Percentiles rank a stretch among this genome's conserved stretches.
Evolutionary conservation across 2,888 invertebrate species (phyloP).

Genomic region (Dryobota labecula): DNA sequence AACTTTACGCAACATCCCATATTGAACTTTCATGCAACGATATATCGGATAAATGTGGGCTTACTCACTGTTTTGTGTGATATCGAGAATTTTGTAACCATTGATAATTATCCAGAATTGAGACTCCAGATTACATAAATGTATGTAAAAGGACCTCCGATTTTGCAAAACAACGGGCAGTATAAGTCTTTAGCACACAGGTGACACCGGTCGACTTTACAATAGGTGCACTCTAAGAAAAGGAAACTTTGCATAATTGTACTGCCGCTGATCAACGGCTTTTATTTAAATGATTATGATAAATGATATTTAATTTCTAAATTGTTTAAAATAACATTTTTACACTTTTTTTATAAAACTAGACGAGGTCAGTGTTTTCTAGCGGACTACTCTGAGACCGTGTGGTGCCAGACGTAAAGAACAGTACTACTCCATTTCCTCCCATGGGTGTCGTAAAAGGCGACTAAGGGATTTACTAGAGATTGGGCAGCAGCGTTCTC

Average conservation of each 20-base stretch:
- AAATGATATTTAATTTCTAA: background rate
- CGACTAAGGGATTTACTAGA: too few relatives aligned
- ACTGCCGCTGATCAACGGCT: background rate
- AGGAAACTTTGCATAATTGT: background rate
- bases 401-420: too few relatives aligned
- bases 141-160: background rate
- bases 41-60: slow-evolving; percentile 64
- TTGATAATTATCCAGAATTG: slow-evolving; percentile 28
- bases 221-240: slow-evolving; percentile 4
- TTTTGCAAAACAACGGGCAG: background rate
- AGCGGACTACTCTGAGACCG: background rate
- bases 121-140: slow-evolving; percentile 21
- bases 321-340: background rate
- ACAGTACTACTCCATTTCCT: too few relatives aligned
- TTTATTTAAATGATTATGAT: background rate
- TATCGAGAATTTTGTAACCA: slow-evolving; percentile 26
- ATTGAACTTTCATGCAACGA: slow-evolving; percentile 78
- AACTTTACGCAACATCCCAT: slow-evolving; percentile 85
- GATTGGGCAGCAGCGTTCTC: too few relatives aligned
- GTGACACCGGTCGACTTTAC: background rate
- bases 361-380: background rate
- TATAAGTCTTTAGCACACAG: background rate
- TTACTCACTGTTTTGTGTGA: slow-evolving; percentile 47
- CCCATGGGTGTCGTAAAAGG: too few relatives aligned
- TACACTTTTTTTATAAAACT: background rate